Conservation (phyloP, 92 coral and sea anemone species). For the Porites lobata region DNA sequence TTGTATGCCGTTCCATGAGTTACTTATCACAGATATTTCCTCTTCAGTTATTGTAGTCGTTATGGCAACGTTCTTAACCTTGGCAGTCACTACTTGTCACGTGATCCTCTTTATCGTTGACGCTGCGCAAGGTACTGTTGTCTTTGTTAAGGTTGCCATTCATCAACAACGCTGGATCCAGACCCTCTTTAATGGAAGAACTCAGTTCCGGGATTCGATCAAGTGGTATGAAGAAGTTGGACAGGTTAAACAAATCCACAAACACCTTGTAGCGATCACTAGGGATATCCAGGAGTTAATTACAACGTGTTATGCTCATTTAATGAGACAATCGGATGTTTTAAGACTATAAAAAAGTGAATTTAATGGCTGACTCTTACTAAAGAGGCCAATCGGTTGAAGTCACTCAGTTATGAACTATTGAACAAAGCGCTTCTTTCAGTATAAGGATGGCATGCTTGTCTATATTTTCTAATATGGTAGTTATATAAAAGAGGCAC, state of each 20-base stretch:
- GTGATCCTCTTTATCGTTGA: constrained; percentile 73
- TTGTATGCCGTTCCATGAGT: no score
- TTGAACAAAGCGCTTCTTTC: no score
- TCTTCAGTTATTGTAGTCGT: not conserved
- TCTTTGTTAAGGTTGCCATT: constrained; percentile 64
- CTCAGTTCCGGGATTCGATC: constrained; percentile 87
- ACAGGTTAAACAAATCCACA: constrained; percentile 89
- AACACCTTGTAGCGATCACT: constrained; percentile 99
- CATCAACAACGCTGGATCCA: constrained; percentile 61
- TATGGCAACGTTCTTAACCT: not conserved
- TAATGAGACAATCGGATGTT: no score
- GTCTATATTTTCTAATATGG: no score
- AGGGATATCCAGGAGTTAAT: not conserved
- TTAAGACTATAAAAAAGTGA: no score
- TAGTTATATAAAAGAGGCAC: no score
- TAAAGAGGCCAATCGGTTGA: no score
- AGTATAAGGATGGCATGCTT: no score
- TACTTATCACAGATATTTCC: no score
- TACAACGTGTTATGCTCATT: not conserved
- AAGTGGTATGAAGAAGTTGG: constrained; percentile 95
- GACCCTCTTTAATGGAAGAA: constrained; percentile 81
- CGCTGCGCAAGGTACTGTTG: constrained; percentile 86
- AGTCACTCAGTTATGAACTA: no score
- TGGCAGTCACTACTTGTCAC: constrained; percentile 25
- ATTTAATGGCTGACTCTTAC: no score